Percentiles rank a stretch among this genome's conserved stretches.
These are phyloP conservation scores for Phrynocephalus vlangalii DNA, from an alignment of 2,797 vertebrate species.

Conservation along the genomic window DNA sequence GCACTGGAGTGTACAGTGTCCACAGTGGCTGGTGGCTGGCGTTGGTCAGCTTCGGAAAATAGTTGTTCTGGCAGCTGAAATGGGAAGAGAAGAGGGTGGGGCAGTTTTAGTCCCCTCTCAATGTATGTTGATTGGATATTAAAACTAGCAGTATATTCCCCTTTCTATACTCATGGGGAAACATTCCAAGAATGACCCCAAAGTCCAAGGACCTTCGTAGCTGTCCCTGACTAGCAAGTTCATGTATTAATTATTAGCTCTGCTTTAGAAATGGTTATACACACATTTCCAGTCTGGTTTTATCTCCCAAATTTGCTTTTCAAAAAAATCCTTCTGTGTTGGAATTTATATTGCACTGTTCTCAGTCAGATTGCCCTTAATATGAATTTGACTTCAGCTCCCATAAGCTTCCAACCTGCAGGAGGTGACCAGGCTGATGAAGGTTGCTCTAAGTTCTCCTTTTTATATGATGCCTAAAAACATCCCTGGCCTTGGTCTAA, in stretches of 20 bases:
- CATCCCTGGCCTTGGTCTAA: slow-evolving; percentile 8
- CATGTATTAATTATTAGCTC: not conserved
- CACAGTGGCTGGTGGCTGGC: not conserved
- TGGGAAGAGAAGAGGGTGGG: not conserved
- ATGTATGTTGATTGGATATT: not conserved
- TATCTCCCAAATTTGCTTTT: slow-evolving; percentile 7
- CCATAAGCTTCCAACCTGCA: not conserved
- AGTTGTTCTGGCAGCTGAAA: not conserved
- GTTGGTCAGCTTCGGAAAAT: not conserved
- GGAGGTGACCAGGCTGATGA: not conserved
- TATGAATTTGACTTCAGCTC: not conserved
- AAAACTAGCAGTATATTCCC: not conserved
- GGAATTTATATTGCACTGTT: not conserved
- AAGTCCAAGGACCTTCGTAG: not conserved
- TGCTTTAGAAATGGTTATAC: not conserved
- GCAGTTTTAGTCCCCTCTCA: no score
- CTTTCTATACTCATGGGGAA: not conserved
- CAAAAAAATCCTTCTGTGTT: slow-evolving; percentile 4
- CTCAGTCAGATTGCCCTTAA: not conserved
- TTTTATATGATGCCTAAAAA: not conserved
- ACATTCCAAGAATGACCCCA: not conserved
- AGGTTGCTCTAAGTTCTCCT: not conserved
- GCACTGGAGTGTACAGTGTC: not conserved
- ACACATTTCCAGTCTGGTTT: not conserved
- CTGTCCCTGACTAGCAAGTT: not conserved